A percentile compares a stretch with the other conserved stretches of the same genome.
phyloP scores from a whole-genome alignment of 2,113 vertebrate species.

The Phylloscopus trochilus region DNA sequence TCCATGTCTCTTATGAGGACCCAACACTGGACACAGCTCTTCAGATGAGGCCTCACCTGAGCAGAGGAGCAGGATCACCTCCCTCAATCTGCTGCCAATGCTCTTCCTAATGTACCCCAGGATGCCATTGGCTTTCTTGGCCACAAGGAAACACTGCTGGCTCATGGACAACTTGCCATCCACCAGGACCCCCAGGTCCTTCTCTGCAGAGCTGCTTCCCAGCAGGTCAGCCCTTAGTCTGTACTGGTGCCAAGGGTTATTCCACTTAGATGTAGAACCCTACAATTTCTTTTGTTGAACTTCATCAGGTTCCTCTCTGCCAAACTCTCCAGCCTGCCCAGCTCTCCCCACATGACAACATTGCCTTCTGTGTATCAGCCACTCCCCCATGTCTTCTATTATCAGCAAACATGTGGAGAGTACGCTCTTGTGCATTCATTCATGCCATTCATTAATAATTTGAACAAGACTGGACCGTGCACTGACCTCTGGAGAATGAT shows the following conservation, averaged over 20 bases:
- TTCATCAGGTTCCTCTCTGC: background rate
- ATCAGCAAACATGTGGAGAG: background rate
- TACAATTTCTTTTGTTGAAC: background rate
- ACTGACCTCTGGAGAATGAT: background rate
- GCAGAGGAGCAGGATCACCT: rapidly evolving
- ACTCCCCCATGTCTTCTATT: background rate
- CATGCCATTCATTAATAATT: background rate
- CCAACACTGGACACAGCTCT: background rate
- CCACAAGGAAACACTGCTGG: background rate
- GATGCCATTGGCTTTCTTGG: background rate
- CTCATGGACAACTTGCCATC: background rate
- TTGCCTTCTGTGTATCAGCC: background rate
- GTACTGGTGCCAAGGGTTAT: background rate
- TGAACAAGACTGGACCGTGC: background rate
- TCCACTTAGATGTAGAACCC: background rate
- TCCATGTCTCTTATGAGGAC: background rate
- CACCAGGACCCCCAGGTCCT: background rate
- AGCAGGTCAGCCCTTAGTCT: background rate
- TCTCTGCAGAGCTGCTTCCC: background rate
- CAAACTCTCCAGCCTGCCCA: background rate
- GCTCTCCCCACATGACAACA: background rate
- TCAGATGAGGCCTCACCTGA: background rate
- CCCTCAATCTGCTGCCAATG: background rate
- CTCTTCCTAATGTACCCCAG: background rate
- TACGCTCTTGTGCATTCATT: background rate